Percentiles rank a stretch among this genome's conserved stretches.
phyloP scores from a whole-genome alignment of 1,140 invertebrate genomes.

The Anastrepha ludens region DNA sequence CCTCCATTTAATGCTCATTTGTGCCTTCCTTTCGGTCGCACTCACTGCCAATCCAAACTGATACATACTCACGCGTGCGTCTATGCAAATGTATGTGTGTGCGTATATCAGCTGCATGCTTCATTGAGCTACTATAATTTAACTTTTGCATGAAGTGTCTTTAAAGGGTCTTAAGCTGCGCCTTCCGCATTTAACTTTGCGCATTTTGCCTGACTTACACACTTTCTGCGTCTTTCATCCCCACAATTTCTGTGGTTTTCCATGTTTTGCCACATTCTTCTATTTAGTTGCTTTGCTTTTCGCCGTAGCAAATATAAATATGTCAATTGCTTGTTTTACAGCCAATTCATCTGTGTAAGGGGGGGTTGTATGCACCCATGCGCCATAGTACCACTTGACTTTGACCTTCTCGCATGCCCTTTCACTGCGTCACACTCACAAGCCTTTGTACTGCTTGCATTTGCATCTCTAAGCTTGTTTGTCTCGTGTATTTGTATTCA shows the following conservation, averaged over 20 bases:
- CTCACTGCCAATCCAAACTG: too few species aligned
- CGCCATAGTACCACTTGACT: background rate
- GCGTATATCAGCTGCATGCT: background rate
- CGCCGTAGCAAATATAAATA: too few species aligned
- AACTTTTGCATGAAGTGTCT: background rate
- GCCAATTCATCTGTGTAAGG: background rate
- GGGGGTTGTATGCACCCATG: background rate
- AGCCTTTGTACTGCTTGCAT: background rate
- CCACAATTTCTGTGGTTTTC: background rate
- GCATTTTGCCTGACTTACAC: background rate
- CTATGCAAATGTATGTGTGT: too few species aligned
- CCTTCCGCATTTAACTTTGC: background rate
- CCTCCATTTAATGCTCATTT: too few species aligned
- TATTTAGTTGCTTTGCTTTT: background rate
- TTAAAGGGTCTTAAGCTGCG: background rate
- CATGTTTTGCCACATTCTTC: background rate
- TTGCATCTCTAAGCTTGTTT: background rate
- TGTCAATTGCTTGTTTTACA: too few species aligned
- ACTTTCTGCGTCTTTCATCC: background rate
- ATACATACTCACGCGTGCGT: too few species aligned
- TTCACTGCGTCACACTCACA: background rate
- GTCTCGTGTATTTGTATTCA: background rate
- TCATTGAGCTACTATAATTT: background rate
- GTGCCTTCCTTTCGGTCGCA: too few species aligned
- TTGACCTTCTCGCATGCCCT: slow-evolving; percentile 7